Conservation (phyloP, 2,113 vertebrate genomes). For the Mormoops blainvillei region DNA sequence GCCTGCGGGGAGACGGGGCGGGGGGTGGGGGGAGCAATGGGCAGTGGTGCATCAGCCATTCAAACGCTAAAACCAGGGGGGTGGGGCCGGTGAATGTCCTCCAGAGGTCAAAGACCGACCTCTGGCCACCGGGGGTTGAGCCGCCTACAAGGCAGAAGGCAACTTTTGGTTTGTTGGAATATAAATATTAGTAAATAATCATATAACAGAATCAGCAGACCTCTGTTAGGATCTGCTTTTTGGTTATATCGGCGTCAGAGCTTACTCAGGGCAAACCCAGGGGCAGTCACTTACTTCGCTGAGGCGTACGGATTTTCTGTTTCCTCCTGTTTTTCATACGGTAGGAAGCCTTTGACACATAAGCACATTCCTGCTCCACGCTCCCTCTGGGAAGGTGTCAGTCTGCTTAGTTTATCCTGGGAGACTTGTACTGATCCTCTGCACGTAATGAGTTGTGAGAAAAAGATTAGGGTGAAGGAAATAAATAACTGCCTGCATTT, state of each 20-base stretch:
- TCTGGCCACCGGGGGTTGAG: not conserved
- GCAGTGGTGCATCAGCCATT: not conserved
- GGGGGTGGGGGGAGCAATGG: not conserved
- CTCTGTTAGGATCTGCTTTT: not conserved
- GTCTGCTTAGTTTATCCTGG: not conserved
- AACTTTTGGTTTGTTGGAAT: not conserved
- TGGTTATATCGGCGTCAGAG: not conserved
- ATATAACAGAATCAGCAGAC: not conserved
- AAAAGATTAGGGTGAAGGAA: not conserved
- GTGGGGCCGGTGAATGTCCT: too few relatives aligned
- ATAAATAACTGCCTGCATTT: not conserved
- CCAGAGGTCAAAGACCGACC: not conserved
- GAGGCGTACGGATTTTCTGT: not conserved
- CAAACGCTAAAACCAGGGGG: not conserved
- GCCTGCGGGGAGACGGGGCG: not conserved
- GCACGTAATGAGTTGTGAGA: not conserved
- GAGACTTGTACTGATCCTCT: not conserved
- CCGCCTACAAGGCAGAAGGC: not conserved
- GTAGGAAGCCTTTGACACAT: not conserved
- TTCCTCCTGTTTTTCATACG: not conserved
- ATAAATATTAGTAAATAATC: not conserved
- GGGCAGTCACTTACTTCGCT: not conserved
- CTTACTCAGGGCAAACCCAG: not conserved
- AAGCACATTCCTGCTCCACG: not conserved
- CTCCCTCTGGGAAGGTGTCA: not conserved